Evolutionary conservation across 2,113 vertebrate genomes (phyloP), one percentile per base, ranked within the genome.

Genomic region (Ophiodon elongatus): DNA sequence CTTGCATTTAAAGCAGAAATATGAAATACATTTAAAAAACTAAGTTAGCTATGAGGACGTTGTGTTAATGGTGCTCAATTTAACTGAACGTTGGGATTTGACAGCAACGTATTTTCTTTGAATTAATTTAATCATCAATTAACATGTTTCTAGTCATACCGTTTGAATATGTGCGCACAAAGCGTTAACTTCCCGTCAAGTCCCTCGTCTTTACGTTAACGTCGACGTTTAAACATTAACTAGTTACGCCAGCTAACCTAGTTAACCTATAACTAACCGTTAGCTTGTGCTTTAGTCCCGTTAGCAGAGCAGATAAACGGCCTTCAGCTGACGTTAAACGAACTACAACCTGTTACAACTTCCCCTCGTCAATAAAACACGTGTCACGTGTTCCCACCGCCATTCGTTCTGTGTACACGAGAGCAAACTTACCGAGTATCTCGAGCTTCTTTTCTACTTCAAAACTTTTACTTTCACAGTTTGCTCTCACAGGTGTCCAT

Each of bases 351-450:
- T 9, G 29, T 23, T 47, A 25, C 4, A 10, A 19, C 71, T 50
- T 33, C 14, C 21, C 2, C 3, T 54, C 19, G n/a, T 65, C 2
- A 76, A 37, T 54, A n/a, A 23, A 57, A 77, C 25, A 56, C 11
- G 27, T 23, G 1, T 23, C 23, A 31, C 39, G 21, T 11, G 23
- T 56, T 54, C 43, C 17, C 13, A 0, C 9, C 17, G 3, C 6
- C 0, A 0, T 29, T 10, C 35, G 25, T 52, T 37, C 23, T 8
- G 17, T 41, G 2, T 19, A 60, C 2, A 35, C 1, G 2, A 19
- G 4, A 2, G n/a, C 0, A 76, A 64, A 87, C 87, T 67, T 60
- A 90, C 88, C 83, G 35, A 19, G 13, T 78, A 29, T 39, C 57
- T 69, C 15, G 19, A 73, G 45, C 27, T 43, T 54, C 2, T 45